Percentiles rank a stretch among this genome's conserved stretches.
Conservation (phyloP, 2,888 invertebrate genomes). For the Torymus auratus region DNA sequence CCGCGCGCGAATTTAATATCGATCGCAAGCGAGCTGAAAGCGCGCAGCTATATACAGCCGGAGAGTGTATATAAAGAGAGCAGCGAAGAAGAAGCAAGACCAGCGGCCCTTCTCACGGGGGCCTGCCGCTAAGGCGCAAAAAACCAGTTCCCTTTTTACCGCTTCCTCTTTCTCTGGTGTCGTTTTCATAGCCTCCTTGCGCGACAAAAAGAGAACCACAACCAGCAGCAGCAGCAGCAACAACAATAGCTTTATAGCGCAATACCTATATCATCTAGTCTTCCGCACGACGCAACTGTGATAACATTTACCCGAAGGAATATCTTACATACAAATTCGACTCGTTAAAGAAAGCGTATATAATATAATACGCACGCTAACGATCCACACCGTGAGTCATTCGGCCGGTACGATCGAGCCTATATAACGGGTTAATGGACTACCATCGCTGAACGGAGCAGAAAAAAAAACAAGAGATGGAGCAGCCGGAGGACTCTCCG, state of each 20-base stretch:
- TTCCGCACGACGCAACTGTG: background rate
- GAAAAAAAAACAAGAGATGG: background rate
- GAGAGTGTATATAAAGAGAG: background rate
- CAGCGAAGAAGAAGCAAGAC: background rate
- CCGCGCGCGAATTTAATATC: too few relatives aligned
- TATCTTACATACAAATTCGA: background rate
- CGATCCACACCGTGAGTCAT: too few relatives aligned
- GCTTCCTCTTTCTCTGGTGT: conserved; percentile 3
- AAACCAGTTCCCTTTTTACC: conserved; percentile 34
- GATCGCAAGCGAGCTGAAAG: too few relatives aligned
- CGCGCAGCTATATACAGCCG: too few relatives aligned
- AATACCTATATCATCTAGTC: background rate
- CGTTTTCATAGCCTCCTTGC: conserved; percentile 9
- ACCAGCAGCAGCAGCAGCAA: background rate
- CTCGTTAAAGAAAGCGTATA: background rate
- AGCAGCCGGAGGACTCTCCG: conserved; percentile 61
- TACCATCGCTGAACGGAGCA: conserved; percentile 11
- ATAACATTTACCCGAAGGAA: background rate
- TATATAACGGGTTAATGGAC: too few relatives aligned
- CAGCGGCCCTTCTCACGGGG: conserved; percentile 35
- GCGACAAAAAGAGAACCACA: background rate
- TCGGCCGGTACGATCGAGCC: too few relatives aligned
- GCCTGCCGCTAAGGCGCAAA: background rate
- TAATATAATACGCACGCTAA: background rate
- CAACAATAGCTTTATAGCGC: too few relatives aligned